Evolutionary conservation across 64 coral and sea anemone species (phyloP), one percentile per base, ranked within the genome.

Genomic region (Cladopsammia gracilis): DNA sequence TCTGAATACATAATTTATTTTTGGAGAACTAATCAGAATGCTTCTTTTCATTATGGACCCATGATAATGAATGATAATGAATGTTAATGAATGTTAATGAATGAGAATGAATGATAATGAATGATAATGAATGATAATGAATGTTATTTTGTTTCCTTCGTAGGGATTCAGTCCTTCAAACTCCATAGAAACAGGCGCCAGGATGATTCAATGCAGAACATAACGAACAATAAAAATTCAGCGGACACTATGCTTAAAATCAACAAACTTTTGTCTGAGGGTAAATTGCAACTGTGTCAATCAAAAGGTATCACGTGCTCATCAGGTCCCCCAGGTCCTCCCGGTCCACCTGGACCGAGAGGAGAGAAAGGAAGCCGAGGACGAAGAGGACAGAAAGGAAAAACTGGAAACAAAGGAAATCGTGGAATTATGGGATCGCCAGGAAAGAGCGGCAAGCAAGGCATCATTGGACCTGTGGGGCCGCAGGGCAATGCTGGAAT

Each of bases 391-490:
- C 64, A 70, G 47, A 67, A 50, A 64, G 79, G 79, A 22, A 65
- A 25, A 20, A 34, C 57, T 34, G 79, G 79, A 23, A 34, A 47
- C 25, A 82, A 82, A 43, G 79, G 79, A 15, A 58, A 82, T 43
- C 44, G 6, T 25, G 83, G 83, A 3, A 25, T 53, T 16, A 71
- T 71, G 66, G 83, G 83, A 57, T 34, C 50, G 52, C 83, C 83
- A 14, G 83, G 83, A 71, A 69, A 69, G 11, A 72, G 64, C 4
- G 88, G 88, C 6, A 90, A 56, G 65, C 76, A 51, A 90, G 88
- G 88, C 20, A 79, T 70, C 10, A 64, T 19, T 14, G 88, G 87
- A 52, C 53, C 12, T 67, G 3, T 25, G 7, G 88, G 88, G 16
- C 13, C 64, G n/a, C 77, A 68, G 8, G 88, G 88, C 7, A 62